Evolutionary conservation across 2,888 invertebrate genomes (phyloP), one percentile per base, ranked within the genome.

Genomic region (Tetragonula carbonaria): DNA sequence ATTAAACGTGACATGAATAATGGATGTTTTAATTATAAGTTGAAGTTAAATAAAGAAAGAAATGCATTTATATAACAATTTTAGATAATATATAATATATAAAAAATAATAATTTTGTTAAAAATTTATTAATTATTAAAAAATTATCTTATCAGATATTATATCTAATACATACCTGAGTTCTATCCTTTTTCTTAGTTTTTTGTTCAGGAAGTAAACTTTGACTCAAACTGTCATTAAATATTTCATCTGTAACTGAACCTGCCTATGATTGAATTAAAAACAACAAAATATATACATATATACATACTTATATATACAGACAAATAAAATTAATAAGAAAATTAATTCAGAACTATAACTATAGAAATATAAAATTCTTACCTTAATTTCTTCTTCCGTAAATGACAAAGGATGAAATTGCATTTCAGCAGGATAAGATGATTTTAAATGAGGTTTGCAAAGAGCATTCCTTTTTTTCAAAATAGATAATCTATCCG

Each of bases 361-460:
- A n/a, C 33, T 33, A 18, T 28, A 55, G 33, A 71, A 33, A 33
- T 33, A 33, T 65, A 65, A 65, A 33, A 62, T 63, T 28, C 79
- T 85, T 82, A 97, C 97, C 95, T 96, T 97, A 57, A 97, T 95
- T 88, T 97, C 96, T 79, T 97, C 96, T 85, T 97, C 97, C 76
- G 95, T 96, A 55, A 96, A 93, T 2, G 95, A 93, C 4, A 92
- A 86, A 1, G 95, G 95, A 84, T 96, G 95, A 92, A 96, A 96
- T 94, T 97, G 97, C 51, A 96, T 97, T 94, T 98, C 98, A 0
- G 97, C 97, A 0, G 98, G 97, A 95, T 98, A 98, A 0, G 97
- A 97, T 87, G 97, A 97, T 95, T 97, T 97, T 82, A 98, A 95
- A 93, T 98, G 98, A 4, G 98, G 97, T n/a, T 97, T 97, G 85